Conservation (phyloP, 1,140 invertebrate genomes). For the Megalonaias nervosa region DNA sequence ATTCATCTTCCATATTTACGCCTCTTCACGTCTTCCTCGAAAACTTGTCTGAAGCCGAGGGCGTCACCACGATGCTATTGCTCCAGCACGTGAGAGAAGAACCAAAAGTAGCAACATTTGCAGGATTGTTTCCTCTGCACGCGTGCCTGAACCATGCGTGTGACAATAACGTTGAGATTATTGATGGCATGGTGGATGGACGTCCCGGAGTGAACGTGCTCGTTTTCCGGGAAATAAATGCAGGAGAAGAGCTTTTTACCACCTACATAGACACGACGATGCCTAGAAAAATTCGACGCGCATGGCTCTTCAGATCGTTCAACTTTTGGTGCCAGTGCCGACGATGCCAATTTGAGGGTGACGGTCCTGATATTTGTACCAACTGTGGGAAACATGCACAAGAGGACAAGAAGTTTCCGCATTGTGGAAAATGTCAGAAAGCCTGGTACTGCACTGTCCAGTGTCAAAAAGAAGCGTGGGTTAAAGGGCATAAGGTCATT, state of each 20-base stretch:
- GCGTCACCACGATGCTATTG: slow-evolving; percentile 33
- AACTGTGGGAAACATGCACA: slow-evolving; percentile 50
- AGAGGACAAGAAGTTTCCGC: slow-evolving; percentile 54
- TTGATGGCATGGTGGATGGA: slow-evolving; percentile 49
- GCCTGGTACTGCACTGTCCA: slow-evolving; percentile 66
- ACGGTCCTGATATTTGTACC: slow-evolving; percentile 55
- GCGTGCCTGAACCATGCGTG: slow-evolving; percentile 66
- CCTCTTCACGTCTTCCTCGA: slow-evolving; percentile 59
- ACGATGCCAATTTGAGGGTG: slow-evolving; percentile 63
- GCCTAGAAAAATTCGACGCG: slow-evolving; percentile 54
- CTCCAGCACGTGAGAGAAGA: slow-evolving; percentile 47
- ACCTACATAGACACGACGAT: slow-evolving; percentile 64
- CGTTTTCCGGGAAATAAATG: slow-evolving; percentile 54
- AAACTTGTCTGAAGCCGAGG: slow-evolving; percentile 40
- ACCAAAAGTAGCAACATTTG: slow-evolving; percentile 48
- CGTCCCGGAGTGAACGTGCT: slow-evolving; percentile 57
- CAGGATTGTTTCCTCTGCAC: slow-evolving; percentile 66
- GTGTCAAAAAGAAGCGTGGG: slow-evolving; percentile 64
- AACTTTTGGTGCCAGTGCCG: slow-evolving; percentile 67
- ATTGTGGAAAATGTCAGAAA: slow-evolving; percentile 60
- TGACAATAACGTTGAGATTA: slow-evolving; percentile 63
- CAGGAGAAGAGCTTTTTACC: slow-evolving; percentile 59
- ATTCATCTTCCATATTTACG: slow-evolving; percentile 47
- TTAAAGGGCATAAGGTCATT: slow-evolving; percentile 57
- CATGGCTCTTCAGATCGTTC: slow-evolving; percentile 66